phyloP scores from a whole-genome alignment of 2,113 vertebrate species.

The Alouatta palliata region DNA sequence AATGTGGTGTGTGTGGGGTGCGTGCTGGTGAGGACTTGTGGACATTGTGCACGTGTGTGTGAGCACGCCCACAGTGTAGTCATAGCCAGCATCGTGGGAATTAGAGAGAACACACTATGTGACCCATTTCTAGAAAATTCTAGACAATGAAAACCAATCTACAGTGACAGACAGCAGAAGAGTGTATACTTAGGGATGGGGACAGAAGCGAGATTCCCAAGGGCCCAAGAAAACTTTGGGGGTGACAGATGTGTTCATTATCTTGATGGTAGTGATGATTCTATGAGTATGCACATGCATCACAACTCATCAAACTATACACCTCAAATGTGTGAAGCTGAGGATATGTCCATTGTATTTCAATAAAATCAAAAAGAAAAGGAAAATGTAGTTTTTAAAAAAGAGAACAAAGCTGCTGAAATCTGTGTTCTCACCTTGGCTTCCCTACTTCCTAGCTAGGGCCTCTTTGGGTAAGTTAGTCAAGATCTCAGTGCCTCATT shows the following conservation, averaged over 20 bases:
- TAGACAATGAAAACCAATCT: not conserved
- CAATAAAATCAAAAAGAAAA: not conserved
- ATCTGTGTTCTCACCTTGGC: not conserved
- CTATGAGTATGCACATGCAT: accelerated
- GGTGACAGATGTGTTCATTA: not conserved
- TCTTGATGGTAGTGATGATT: not conserved
- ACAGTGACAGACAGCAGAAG: not conserved
- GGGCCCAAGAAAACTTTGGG: not conserved
- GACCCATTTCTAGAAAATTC: not conserved
- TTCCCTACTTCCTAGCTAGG: not conserved
- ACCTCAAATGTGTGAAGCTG: not conserved
- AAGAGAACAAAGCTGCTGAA: not conserved
- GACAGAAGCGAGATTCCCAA: no score
- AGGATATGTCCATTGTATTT: not conserved
- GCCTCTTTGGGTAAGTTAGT: not conserved
- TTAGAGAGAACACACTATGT: not conserved
- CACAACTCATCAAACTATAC: not conserved
- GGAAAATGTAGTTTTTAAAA: not conserved
- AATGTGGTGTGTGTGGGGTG: no score
- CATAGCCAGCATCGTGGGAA: not conserved
- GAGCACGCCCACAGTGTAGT: not conserved
- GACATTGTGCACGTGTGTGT: not conserved
- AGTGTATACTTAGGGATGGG: no score
- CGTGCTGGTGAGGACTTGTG: not conserved
- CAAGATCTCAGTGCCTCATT: not conserved